Conservation (phyloP, 2,113 vertebrate species). For the Sorex araneus region DNA sequence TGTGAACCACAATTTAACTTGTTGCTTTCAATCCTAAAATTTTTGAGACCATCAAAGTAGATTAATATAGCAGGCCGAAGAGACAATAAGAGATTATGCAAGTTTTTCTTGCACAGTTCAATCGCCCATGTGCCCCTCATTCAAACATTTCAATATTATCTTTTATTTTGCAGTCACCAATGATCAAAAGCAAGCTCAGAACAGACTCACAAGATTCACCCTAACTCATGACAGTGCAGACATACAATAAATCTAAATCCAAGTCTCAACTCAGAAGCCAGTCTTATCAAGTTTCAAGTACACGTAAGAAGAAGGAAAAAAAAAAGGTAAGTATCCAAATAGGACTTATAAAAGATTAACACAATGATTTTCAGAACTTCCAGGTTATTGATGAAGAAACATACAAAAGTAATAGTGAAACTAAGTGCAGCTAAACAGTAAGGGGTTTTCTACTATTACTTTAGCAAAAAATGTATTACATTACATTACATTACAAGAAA, state of each 20-base stretch:
- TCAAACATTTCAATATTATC: conserved; percentile 15
- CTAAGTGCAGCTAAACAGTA: conserved; percentile 47
- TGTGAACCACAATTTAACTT: conserved; percentile 1
- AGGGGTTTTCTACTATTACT: conserved; percentile 19
- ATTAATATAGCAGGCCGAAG: background rate
- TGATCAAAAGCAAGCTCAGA: conserved; percentile 31
- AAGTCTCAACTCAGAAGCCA: conserved; percentile 24
- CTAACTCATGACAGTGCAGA: conserved; percentile 18
- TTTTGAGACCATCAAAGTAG: background rate
- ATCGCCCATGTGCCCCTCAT: background rate
- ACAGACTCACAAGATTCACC: background rate
- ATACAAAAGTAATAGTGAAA: conserved; percentile 12
- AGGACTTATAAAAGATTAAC: background rate
- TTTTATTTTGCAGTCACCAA: conserved; percentile 47
- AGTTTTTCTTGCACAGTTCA: background rate
- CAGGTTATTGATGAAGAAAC: background rate
- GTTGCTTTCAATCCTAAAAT: background rate
- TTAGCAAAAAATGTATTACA: background rate
- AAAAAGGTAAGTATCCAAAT: background rate
- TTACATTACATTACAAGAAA: background rate
- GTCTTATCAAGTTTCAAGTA: conserved; percentile 50
- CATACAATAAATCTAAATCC: conserved; percentile 5
- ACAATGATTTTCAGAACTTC: conserved; percentile 35
- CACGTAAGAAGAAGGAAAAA: conserved; percentile 9
- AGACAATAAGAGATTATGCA: background rate